Evolutionary conservation across 2,797 vertebrate species (phyloP), one percentile per base, ranked within the genome.

Genomic region (Pyrocephalus nanus): DNA sequence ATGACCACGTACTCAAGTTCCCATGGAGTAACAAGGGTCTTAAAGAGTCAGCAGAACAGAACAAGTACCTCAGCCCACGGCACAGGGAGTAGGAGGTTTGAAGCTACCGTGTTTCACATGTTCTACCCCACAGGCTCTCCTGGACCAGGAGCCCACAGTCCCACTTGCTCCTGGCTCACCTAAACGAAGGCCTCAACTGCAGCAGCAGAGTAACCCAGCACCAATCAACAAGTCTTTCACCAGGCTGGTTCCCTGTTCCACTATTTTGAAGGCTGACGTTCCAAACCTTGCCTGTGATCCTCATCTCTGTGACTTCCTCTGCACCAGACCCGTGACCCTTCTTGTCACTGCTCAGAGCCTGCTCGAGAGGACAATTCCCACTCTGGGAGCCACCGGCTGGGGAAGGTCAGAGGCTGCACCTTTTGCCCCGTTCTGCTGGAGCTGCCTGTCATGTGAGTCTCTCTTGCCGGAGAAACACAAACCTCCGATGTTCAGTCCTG

Each of bases 281-380:
- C 53, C 42, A 26, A 61, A 73, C 30, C 36, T 8, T 9, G 77
- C 32, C 40, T 42, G 29, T 8, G 34, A 88, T 36, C 47, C 80
- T 65, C 80, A 70, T 43, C 51, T 45, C 67, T 26, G 4, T 12
- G 20, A 48, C 20, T 60, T 32, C 38, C 30, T 65, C 43, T 73
- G 29, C 3, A 36, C 23, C 27, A 32, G 50, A 32, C 57, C 30
- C 0, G 0, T 8, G 64, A 64, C 3, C 36, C 21, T 30, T 16
- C 42, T 55, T 3, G 4, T 45, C 45, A 36, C 36, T 22, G 29
- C 67, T 40, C 29, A 12, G 58, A 55, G 38, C 9, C 71, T 18
- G 26, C 30, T 75, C 1, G 1, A 32, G 34, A 26, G 14, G 34
- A 22, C 55, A 67, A 11, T 5, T 19, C 19, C 15, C 54, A n/a